phyloP scores from a whole-genome alignment of 2,888 invertebrate genomes.

The Drosophila anceps region DNA sequence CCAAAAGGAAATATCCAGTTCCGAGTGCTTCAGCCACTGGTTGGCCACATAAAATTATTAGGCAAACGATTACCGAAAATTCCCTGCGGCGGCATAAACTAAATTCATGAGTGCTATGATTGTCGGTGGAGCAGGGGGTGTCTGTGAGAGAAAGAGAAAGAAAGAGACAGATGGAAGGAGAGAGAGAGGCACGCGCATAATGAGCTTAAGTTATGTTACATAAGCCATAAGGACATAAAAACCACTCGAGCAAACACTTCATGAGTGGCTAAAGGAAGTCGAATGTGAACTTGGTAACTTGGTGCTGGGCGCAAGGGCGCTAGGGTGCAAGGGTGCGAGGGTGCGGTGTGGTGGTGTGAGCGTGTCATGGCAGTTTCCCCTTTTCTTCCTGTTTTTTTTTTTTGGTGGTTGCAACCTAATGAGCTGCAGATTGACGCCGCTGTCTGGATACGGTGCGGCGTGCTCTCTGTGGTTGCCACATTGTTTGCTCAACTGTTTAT shows the following conservation, averaged over 20 bases:
- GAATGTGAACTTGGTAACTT: slow-evolving; percentile 11
- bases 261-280: slow-evolving; percentile 42
- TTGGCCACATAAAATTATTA: slow-evolving; percentile 69
- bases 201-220: slow-evolving; percentile 81
- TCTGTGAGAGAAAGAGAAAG: neutral
- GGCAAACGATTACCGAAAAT: slow-evolving; percentile 75
- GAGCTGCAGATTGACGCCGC: slow-evolving; percentile 73
- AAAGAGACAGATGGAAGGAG: neutral
- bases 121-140: slow-evolving; percentile 13
- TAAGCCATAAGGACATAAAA: slow-evolving; percentile 80
- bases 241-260: slow-evolving; percentile 80
- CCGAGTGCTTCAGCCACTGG: slow-evolving; percentile 4
- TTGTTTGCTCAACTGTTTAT: slow-evolving; percentile 77
- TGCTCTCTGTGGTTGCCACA: slow-evolving; percentile 54
- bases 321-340: slow-evolving; percentile 23
- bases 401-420: slow-evolving; percentile 76
- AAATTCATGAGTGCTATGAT: slow-evolving; percentile 82
- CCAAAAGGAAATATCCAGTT: neutral
- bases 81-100: slow-evolving; percentile 81
- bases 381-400: slow-evolving; percentile 18
- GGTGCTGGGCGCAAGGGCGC: neutral
- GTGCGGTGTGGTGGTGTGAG: slow-evolving; percentile 14
- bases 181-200: slow-evolving; percentile 54
- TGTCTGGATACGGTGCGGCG: slow-evolving; percentile 17
- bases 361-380: slow-evolving; percentile 34